Base-by-base conservation (phyloP, 1,140 invertebrate species). In the Anthonomus grandis region DNA sequence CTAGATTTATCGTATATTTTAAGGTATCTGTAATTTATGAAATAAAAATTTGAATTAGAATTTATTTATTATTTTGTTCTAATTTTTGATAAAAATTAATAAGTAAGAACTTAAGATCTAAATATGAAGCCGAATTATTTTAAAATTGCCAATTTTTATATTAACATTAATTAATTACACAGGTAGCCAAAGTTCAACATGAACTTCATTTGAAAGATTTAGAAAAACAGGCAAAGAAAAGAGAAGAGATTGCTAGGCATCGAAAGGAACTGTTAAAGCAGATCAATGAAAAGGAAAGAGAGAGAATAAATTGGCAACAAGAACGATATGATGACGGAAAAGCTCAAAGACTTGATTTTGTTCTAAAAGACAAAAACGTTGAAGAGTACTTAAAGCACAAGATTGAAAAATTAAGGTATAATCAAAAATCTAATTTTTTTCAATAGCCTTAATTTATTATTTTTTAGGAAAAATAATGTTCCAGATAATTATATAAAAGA, bases 241-340 rank as follows among this genome's bases (percentile, higher is more conserved):
- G 71, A 24, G 73, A 76, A 22, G 72, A 75, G 4, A 73, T 70
- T 8, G 72, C 75, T 31, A 59, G 70, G 22, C 77, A 80, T 48
- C 68, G 78, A 6, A 74, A 76, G 37, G 76, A 75, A 50, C 76
- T 80, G 2, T 74, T 83, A 63, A 79, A 77, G 58, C 78, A 87
- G 72, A 84, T 88, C 17, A 83, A 86, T 65, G 79, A 85, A 49
- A 87, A 85, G 61, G 84, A 86, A 67, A 75, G 75, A 18, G 77
- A 84, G 57, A 78, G 78, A 69, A 82, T 83, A 4, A 75, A 81
- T 12, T 58, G 76, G 0, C 75, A 83, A 6, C 79, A 83, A 63
- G 80, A 78, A 62, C 77, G 79, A 36, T 82, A 81, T 64, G 79
- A 84, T 58, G 85, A 87, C 69, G 85, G 84, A 4, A 64, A 81